Conservation (phyloP, 2,888 invertebrate species). For the Rhaphigaster nebulosa region DNA sequence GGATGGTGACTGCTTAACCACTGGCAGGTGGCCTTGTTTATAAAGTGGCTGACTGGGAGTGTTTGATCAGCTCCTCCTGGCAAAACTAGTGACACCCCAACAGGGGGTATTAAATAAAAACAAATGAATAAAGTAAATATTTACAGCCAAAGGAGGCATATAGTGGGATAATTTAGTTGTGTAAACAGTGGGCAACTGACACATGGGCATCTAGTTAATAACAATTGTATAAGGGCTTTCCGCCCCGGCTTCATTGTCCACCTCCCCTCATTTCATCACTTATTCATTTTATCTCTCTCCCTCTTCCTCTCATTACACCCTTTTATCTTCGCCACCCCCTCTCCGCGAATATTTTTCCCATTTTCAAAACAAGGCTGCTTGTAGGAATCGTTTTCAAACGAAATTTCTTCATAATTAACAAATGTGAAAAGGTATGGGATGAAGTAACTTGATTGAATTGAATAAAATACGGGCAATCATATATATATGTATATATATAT, state of each 20-base stretch:
- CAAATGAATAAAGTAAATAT: constrained; percentile 47
- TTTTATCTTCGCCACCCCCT: constrained; percentile 59
- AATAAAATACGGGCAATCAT: background rate
- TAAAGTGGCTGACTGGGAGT: constrained; percentile 5
- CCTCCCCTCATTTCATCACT: constrained; percentile 34
- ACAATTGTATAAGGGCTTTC: constrained; percentile 51
- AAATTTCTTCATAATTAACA: background rate
- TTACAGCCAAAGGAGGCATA: constrained; percentile 28
- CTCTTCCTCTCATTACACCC: constrained; percentile 63
- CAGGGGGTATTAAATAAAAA: constrained; percentile 33
- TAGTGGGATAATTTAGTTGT: constrained; percentile 52
- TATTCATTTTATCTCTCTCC: constrained; percentile 58
- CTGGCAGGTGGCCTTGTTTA: constrained; percentile 16
- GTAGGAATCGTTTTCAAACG: background rate
- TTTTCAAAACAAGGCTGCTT: background rate
- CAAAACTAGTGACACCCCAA: constrained; percentile 34
- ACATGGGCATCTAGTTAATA: constrained; percentile 59
- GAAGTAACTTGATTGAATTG: background rate
- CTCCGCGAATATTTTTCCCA: constrained; percentile 61
- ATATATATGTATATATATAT: too few relatives aligned
- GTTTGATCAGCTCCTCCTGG: constrained; percentile 39
- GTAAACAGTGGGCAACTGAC: constrained; percentile 55
- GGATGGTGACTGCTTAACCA: constrained; percentile 13
- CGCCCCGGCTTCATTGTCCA: constrained; percentile 30
- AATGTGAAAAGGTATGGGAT: background rate